phyloP scores from a whole-genome alignment of 2,888 invertebrate genomes.

The Zygogramma bicolorata region DNA sequence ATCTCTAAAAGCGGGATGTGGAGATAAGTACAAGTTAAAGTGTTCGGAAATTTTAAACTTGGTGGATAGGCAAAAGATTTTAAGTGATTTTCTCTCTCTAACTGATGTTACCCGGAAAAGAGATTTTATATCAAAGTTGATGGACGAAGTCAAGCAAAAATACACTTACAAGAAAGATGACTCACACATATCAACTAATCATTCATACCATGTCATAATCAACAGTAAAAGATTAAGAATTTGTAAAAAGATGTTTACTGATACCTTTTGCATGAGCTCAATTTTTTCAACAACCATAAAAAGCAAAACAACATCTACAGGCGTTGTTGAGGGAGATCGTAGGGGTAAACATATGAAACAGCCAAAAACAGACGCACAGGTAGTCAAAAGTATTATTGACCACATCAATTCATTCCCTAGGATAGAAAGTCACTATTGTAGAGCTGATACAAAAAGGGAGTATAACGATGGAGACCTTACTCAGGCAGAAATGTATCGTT shows the following conservation, averaged over 20 bases:
- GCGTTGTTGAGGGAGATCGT: slow-evolving; percentile 8
- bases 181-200: slow-evolving; percentile 4
- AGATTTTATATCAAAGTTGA: slow-evolving; percentile 5
- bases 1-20: slow-evolving; percentile 1
- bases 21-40: slow-evolving; percentile 1
- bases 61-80: not conserved
- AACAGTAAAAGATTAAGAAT: slow-evolving; percentile 9
- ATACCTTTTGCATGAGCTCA: not conserved
- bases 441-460: slow-evolving; percentile 8
- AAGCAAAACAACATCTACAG: slow-evolving; percentile 8
- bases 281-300: not conserved
- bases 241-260: slow-evolving; percentile 14
- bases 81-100: not conserved
- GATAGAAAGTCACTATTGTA: slow-evolving; percentile 3
- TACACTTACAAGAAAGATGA: slow-evolving; percentile 13
- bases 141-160: slow-evolving; percentile 15
- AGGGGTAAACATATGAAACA: slow-evolving; percentile 11
- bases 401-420: slow-evolving; percentile 15
- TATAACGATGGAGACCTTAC: not conserved
- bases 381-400: not conserved
- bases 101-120: not conserved
- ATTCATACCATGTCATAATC: slow-evolving; percentile 7
- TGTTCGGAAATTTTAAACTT: slow-evolving; percentile 2
- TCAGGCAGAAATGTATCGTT: not conserved
- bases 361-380: not conserved